Conservation (phyloP, 2,113 vertebrate species). For the cat (Felis catus) region DNA sequence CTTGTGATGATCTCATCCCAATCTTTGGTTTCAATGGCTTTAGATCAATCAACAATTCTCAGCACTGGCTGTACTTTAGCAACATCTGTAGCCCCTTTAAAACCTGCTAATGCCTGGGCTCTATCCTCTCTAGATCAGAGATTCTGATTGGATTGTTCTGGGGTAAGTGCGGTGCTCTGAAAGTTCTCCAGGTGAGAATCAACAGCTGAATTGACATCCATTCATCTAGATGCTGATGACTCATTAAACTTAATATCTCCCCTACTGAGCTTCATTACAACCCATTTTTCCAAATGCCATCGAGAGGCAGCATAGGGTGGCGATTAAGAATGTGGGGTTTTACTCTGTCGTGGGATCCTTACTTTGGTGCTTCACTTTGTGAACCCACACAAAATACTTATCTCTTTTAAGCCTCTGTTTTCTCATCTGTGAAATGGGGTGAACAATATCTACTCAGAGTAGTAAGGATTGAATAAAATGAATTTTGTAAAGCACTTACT, state of each 20-base stretch:
- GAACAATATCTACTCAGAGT: neutral
- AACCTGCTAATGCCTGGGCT: neutral
- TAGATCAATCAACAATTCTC: neutral
- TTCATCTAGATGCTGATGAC: neutral
- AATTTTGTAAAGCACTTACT: neutral
- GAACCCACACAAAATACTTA: neutral
- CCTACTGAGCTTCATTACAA: neutral
- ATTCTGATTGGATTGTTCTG: neutral
- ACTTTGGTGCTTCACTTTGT: neutral
- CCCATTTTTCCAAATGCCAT: neutral
- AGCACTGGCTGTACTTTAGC: neutral
- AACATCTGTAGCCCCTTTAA: neutral
- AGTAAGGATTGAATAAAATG: neutral
- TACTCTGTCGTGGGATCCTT: neutral
- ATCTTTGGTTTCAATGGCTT: neutral
- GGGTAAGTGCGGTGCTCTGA: neutral
- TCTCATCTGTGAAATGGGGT: neutral
- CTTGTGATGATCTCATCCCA: neutral
- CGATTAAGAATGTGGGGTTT: neutral
- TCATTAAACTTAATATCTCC: neutral
- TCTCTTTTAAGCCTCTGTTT: neutral
- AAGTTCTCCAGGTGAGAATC: neutral
- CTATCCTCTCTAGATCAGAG: neutral
- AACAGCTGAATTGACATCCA: neutral
- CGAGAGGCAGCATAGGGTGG: accelerated